Base-by-base conservation (phyloP, 2,888 invertebrate genomes). In the Erebia ligea region DNA sequence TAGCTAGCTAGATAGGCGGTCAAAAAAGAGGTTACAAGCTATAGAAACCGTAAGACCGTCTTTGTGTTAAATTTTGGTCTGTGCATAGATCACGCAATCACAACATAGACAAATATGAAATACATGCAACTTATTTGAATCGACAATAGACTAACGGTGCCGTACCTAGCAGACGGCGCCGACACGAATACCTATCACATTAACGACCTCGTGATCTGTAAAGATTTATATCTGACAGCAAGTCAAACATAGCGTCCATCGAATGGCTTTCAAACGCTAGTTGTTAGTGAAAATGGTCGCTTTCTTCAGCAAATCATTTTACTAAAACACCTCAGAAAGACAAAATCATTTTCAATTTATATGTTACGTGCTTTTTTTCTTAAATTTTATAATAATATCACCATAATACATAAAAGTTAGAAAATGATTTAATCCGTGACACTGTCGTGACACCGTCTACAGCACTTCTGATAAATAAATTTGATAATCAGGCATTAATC, bases 161-260 rank as follows among this genome's bases (percentile, higher is more conserved):
- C 67, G 65, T 75, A 83, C 83, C 84, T 83, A 85, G 84, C 84
- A 86, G 87, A 81, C 86, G 84, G 87, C 88, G 89, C 85, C 89
- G 91, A 91, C 92, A 91, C 91, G 90, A 92, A 90, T 91, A n/a
- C n/a, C n/a, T n/a, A 89, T 90, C 87, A 89, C 91, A 91, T 91
- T 92, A 92, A 90, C 89, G 84, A 88, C 88, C 90, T 91, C 91
- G 90, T 91, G 90, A 91, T 91, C 90, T 87, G 81, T 81, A 81
- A 84, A 90, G 91, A 92, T 92, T 91, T 92, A 90, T 90, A 90
- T 89, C 89, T 85, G 86, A 88, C 89, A 87, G 81, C 79, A 76
- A 81, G 82, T 82, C 80, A 82, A 81, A 82, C 80, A 80, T 67
- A 66, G 71, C 66, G 64, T 73, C 68, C 70, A 67, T 67, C 64